Conservation (phyloP, 2,113 vertebrate genomes). For the Cephalopterus ornatus region DNA sequence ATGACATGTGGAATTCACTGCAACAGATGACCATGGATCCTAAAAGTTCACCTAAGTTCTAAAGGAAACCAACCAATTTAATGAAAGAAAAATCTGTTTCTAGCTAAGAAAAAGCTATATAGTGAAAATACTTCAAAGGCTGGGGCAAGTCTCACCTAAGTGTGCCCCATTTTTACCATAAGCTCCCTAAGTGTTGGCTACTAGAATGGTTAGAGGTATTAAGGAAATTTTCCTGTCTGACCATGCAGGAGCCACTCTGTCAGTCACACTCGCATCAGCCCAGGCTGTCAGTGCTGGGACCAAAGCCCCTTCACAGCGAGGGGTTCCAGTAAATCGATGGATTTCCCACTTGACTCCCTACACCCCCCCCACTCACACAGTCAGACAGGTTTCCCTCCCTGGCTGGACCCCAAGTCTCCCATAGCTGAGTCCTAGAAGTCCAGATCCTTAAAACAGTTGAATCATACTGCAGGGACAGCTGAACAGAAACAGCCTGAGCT, state of each 20-base stretch:
- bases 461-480: not conserved
- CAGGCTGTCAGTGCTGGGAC: not conserved
- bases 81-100: not conserved
- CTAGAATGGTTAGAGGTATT: not conserved
- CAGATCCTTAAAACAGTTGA: not conserved
- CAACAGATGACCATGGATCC: not conserved
- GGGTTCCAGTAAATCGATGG: not conserved
- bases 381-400: not conserved
- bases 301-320: accelerated
- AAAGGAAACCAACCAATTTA: not conserved
- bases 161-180: not conserved
- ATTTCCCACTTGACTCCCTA: not conserved
- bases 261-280: no score
- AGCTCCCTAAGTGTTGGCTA: not conserved
- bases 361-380: not conserved
- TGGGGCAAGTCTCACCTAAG: not conserved
- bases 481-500: not conserved
- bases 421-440: not conserved
- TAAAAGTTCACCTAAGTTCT: not conserved
- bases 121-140: not conserved
- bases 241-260: not conserved
- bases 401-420: not conserved
- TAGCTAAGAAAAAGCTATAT: not conserved
- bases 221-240: not conserved
- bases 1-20: not conserved